Conservation (phyloP, 1,140 invertebrate genomes). For the Drosophila ambigua region DNA sequence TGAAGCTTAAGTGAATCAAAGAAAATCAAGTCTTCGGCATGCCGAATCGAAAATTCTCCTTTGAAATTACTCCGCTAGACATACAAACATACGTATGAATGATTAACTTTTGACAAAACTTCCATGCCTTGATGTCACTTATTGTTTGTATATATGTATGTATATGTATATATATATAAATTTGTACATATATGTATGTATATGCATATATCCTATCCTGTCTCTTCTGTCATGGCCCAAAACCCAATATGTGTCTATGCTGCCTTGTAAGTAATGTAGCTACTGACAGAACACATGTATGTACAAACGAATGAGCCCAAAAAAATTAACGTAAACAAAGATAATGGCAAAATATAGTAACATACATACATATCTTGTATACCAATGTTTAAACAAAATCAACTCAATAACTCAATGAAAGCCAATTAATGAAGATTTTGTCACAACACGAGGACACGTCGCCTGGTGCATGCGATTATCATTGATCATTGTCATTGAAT, state of each 20-base stretch:
- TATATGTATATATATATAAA: background rate
- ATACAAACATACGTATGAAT: constrained; percentile 19
- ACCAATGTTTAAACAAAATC: background rate
- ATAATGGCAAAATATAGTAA: too few relatives aligned
- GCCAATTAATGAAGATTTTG: background rate
- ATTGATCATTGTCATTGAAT: background rate
- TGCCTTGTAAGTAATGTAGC: too few relatives aligned
- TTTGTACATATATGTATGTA: background rate
- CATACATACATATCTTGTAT: too few relatives aligned
- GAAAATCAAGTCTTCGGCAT: constrained; percentile 10
- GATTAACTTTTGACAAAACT: constrained; percentile 33
- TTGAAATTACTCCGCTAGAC: background rate
- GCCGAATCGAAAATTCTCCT: constrained; percentile 5
- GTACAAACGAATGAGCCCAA: background rate
- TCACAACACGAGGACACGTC: background rate
- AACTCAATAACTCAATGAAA: background rate
- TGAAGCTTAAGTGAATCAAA: too few relatives aligned
- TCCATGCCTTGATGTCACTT: constrained; percentile 20
- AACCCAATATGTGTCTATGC: too few relatives aligned
- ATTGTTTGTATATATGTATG: background rate
- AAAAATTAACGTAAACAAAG: background rate
- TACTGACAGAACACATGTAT: too few relatives aligned
- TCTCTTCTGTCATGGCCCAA: background rate
- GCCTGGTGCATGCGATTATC: too few relatives aligned
- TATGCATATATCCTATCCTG: background rate